Evolutionary conservation across 2,113 vertebrate species (phyloP), one percentile per base, ranked within the genome.

Genomic region (Atractosteus spatula): DNA sequence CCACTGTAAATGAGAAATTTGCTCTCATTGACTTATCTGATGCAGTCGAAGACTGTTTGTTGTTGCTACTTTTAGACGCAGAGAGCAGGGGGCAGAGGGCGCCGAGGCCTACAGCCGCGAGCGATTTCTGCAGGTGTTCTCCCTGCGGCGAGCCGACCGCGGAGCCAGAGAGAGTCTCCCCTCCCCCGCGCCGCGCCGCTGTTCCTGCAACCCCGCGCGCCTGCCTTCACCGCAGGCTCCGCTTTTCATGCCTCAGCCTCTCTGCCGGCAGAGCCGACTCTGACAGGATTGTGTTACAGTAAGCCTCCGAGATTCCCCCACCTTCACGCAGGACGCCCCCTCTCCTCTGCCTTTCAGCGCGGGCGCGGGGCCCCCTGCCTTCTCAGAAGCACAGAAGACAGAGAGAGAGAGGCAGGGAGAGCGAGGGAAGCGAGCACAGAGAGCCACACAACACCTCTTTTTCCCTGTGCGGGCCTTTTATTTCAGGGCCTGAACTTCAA

Each of bases 151-250:
- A 61, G 41, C 56, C 10, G 10, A 51, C 47, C 47, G 10, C 47
- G 47, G 47, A 77, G 72, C 69, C 43, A 56, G 80, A 78, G 76
- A 79, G 82, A 85, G 72, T 76, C 81, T 83, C 73, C 68, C 56
- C 80, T 2, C 69, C 51, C 76, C 72, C 70, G 65, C 68, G 71
- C 68, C 79, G 78, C 80, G 83, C 80, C 79, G 82, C 85, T 85
- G 82, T 84, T 85, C 82, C 79, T 71, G 80, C 72, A 79, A 84
- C 12, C 69, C 57, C 42, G 12, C 1, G 51, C 47, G 8, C 5
- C 47, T 51, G 47, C 10, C 29, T 51, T 51, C 10, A 51, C 47
- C 47, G n/a, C 56, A 59, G 56, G 56, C n/a, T 8, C 13, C n/a
- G 13, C 56, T 59, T 59, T 59, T n/a, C 29, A 10, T 59, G 56